Percentiles rank a stretch among this genome's conserved stretches.
Conservation (phyloP, 2,797 vertebrate genomes). For the Sebastes flavidus region DNA sequence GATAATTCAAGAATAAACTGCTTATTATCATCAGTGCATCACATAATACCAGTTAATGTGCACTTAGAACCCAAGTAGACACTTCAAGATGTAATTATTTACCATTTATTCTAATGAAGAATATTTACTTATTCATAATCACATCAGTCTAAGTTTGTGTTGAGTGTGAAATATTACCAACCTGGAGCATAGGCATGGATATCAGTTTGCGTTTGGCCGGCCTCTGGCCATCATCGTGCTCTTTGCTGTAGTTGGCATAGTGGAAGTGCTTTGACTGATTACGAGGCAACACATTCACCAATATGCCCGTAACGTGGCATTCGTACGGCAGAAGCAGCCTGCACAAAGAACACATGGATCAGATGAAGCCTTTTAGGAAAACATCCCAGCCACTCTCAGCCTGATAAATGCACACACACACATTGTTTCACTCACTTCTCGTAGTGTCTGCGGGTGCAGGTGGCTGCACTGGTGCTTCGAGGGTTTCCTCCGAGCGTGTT, state of each 20-base stretch:
- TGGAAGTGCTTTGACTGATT: conserved; percentile 36
- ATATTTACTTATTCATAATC: not conserved
- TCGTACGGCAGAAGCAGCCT: conserved; percentile 83
- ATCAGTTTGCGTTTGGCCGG: conserved; percentile 49
- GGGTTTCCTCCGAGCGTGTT: conserved; percentile 84
- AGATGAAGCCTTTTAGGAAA: not conserved
- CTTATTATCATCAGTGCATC: not conserved
- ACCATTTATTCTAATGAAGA: not conserved
- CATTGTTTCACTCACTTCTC: conserved; percentile 75
- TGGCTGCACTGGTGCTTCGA: conserved; percentile 85
- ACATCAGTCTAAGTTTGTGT: not conserved
- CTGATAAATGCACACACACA: rapidly evolving
- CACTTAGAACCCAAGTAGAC: not conserved
- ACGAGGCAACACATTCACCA: conserved; percentile 24
- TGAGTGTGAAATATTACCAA: conserved; percentile 30
- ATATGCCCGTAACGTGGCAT: conserved; percentile 71
- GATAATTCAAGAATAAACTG: not conserved
- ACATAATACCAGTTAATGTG: not conserved
- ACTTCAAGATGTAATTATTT: not conserved
- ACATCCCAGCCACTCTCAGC: not conserved
- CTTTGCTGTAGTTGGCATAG: conserved; percentile 21
- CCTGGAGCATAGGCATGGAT: conserved; percentile 51
- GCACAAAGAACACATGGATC: not conserved
- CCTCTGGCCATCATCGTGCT: conserved; percentile 10
- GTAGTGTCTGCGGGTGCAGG: conserved; percentile 85